Base-by-base conservation (phyloP, 1,140 invertebrate genomes). In the Plectrocnemia conspersa region DNA sequence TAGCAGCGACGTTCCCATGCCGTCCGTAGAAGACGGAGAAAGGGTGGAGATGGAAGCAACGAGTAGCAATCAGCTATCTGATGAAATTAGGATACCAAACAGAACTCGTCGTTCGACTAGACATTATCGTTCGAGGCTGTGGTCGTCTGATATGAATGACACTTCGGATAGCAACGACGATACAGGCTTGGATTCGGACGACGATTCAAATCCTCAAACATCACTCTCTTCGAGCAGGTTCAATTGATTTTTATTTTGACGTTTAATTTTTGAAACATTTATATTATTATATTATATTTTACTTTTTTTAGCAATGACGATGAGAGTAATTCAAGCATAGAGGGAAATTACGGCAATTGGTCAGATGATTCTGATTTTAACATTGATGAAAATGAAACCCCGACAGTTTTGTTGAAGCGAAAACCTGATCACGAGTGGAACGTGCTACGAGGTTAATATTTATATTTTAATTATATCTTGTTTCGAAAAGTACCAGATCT, bases 381-480 rank as follows among this genome's bases (percentile, higher is more conserved):
- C 16, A 70, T 72, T 27, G 64, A 66, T 13, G 73, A 77, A 22
- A 64, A 68, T 10, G 73, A 75, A 42, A 68, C 66, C 35, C 77
- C 77, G 11, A 64, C 68, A 16, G 77, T 81, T 19, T 65, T 84
- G 16, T 65, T 71, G 27, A 83, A 83, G 64, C 63, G 72, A 35
- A 80, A 76, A 66, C 84, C 84, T 1, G 82, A 79, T 63, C 81
- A 85, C 52, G 82, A 79, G 24, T 89, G 84, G 79, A 78, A 76
- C 56, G 74, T 85, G 18, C 63, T 73, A 41, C 69, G 65, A 69
- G 74, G 72, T 74, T 73, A 45, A 59, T 58, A 54, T 29, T 33
- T 38, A 35, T 50, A 22, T 47, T 32, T 29, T n/a, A n/a, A n/a
- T n/a, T n/a, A n/a, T n/a, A n/a, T n/a, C n/a, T n/a, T n/a, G n/a